Evolutionary conservation across 2,113 vertebrate genomes (phyloP).

Genomic region (Nothocercus nigrocapillus): DNA sequence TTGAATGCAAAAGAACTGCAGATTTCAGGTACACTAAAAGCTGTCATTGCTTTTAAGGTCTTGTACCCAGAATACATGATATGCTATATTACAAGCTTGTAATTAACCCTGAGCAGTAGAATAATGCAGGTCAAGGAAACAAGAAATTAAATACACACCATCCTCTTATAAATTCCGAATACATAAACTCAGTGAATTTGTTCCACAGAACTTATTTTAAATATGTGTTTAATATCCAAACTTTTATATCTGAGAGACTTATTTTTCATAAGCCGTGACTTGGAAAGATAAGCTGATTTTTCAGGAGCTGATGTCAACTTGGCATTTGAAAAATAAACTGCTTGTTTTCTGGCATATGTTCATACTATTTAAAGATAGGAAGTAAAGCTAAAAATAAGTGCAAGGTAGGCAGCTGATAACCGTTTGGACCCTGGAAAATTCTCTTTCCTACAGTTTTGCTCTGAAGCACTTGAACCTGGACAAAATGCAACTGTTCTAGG

Average conservation of each 20-base stretch:
- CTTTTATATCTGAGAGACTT: neutral
- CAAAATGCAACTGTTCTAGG: neutral
- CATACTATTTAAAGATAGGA: neutral
- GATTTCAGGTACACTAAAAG: neutral
- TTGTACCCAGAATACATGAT: neutral
- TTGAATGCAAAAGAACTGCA: neutral
- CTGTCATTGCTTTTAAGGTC: neutral
- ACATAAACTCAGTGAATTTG: neutral
- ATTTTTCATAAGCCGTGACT: neutral
- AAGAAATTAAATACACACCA: neutral
- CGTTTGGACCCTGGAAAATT: neutral
- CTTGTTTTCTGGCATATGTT: neutral
- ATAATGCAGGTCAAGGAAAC: neutral
- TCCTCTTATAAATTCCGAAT: neutral
- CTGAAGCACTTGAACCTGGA: neutral
- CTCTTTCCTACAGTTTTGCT: neutral
- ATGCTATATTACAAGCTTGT: neutral
- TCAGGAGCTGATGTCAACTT: neutral
- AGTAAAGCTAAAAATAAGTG: neutral
- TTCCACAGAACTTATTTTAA: neutral
- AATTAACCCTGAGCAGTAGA: neutral
- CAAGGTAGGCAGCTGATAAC: neutral
- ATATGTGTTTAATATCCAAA: neutral
- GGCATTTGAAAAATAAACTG: neutral
- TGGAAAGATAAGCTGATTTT: neutral